Evolutionary conservation across 2,888 invertebrate genomes (phyloP).

Genomic region (Microctonus aethiopoides): DNA sequence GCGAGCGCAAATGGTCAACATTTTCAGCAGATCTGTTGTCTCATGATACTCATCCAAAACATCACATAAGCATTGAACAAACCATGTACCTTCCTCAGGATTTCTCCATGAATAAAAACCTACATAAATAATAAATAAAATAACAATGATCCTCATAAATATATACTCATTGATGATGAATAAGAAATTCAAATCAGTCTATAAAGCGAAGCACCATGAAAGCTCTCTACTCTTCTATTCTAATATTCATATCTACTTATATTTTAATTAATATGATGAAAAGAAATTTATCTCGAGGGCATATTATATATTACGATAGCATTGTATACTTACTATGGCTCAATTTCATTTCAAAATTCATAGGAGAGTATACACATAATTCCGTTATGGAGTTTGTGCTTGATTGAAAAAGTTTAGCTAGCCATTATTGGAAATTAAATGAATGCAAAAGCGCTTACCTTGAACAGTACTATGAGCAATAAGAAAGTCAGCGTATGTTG

Average conservation of each 20-base stretch:
- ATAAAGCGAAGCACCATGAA: too few relatives aligned
- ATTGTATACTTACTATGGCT: too few relatives aligned
- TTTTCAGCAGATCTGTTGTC: conserved; percentile 69
- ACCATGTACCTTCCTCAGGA: conserved; percentile 71
- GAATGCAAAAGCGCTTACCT: conserved; percentile 60
- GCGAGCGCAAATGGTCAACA: conserved; percentile 68
- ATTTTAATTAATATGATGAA: too few relatives aligned
- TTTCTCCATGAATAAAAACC: conserved; percentile 72
- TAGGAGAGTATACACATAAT: too few relatives aligned
- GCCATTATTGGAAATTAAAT: neutral
- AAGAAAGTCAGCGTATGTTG: conserved; percentile 72
- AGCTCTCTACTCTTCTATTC: too few relatives aligned
- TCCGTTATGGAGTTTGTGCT: too few relatives aligned
- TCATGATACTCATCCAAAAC: conserved; percentile 65
- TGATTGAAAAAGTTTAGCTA: neutral
- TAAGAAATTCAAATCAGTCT: too few relatives aligned
- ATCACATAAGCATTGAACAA: conserved; percentile 70
- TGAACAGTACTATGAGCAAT: conserved; percentile 71
- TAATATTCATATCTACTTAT: too few relatives aligned
- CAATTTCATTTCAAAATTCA: too few relatives aligned
- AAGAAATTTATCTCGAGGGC: too few relatives aligned
- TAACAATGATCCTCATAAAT: neutral
- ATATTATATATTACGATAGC: too few relatives aligned
- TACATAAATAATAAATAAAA: conserved; percentile 46
- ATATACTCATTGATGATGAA: too few relatives aligned